A percentile compares a stretch with the other conserved stretches of the same genome.
Conservation (phyloP, 1,140 invertebrate genomes). For the Formica selysi region DNA sequence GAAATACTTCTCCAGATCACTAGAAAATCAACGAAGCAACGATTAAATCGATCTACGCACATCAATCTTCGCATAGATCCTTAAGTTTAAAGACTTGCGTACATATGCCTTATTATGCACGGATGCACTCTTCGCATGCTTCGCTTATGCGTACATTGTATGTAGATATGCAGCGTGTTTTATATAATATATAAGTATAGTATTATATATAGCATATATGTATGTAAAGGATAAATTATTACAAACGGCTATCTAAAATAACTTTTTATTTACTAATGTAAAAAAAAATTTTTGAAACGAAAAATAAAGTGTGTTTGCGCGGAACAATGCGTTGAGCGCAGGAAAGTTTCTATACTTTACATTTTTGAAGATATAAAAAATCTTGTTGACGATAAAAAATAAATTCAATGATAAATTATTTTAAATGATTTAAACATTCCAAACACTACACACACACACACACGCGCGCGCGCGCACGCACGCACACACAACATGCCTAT, state of each 20-base stretch:
- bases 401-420: not conserved
- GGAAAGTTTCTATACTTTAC: not conserved
- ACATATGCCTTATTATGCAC: conserved; percentile 68
- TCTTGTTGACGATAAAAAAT: not conserved
- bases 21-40: conserved; percentile 81
- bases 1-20: conserved; percentile 92
- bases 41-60: conserved; percentile 60
- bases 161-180: conserved; percentile 64
- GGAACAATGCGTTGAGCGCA: not conserved
- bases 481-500: too few relatives aligned
- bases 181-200: conserved; percentile 68
- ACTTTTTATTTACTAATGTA: not conserved
- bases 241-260: conserved; percentile 13
- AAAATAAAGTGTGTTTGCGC: not conserved
- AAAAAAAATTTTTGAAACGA: not conserved
- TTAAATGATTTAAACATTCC: not conserved
- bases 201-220: conserved; percentile 40
- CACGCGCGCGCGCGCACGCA: too few relatives aligned
- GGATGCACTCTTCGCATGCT: conserved; percentile 75
- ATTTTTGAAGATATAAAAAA: not conserved
- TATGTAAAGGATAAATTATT: conserved; percentile 12
- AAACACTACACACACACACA: too few relatives aligned
- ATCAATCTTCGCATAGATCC: conserved; percentile 16
- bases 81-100: conserved; percentile 65
- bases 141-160: conserved; percentile 71